phyloP scores from a whole-genome alignment of 2,113 vertebrate genomes.

The Sterrhoptilus dennistouni region DNA sequence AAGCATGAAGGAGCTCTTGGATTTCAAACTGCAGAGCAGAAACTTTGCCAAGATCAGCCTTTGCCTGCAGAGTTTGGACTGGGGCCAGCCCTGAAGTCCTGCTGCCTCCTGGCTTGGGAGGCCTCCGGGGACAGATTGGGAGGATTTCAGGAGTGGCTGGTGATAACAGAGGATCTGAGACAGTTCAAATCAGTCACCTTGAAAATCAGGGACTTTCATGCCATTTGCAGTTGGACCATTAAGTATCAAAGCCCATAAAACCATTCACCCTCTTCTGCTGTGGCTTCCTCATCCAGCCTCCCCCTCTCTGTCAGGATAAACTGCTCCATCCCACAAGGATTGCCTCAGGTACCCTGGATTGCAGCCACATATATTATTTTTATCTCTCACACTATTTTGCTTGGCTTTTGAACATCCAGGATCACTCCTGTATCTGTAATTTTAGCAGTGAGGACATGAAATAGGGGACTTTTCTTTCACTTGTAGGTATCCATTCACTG shows the following conservation, averaged over 20 bases:
- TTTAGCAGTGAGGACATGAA: not conserved
- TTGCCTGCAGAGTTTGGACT: not conserved
- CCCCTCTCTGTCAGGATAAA: not conserved
- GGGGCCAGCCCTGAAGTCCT: not conserved
- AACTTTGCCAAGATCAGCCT: conserved; percentile 25
- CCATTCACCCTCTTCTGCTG: not conserved
- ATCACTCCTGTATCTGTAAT: not conserved
- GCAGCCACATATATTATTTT: not conserved
- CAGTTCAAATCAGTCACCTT: conserved; percentile 34
- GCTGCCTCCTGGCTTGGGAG: not conserved
- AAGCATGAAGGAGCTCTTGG: conserved; percentile 30
- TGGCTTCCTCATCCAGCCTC: not conserved
- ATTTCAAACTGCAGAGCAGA: not conserved
- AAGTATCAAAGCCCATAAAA: conserved; percentile 30
- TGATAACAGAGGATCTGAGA: not conserved
- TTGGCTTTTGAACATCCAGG: not conserved
- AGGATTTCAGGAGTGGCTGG: not conserved
- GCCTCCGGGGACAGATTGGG: not conserved
- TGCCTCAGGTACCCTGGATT: not conserved
- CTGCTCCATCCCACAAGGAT: not conserved
- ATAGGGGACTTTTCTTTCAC: not conserved
- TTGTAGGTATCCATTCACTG: not conserved
- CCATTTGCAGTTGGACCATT: conserved; percentile 21
- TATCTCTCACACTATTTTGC: not conserved
- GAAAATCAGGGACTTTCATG: not conserved